Base-by-base conservation (phyloP, 2,113 vertebrate species). In the Eretmochelys imbricata region DNA sequence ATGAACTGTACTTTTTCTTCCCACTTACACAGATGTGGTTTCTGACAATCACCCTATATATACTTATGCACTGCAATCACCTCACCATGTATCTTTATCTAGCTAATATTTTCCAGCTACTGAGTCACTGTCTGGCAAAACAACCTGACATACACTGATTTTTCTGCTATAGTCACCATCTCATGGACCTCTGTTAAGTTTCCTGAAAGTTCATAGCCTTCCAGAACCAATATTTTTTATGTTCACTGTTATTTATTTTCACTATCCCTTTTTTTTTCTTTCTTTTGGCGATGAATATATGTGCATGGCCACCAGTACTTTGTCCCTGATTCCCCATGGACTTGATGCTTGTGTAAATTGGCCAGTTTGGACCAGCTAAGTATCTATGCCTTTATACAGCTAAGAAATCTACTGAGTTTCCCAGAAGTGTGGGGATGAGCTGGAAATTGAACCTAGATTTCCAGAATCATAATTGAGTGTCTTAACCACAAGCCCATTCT, bases 331-430 rank as follows among this genome's bases (percentile, higher is more conserved):
- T 54, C 8, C 59, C 42, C 46, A 51, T 46, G 31, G 31, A 65
- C 14, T 65, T 16, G 7, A 65, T 17, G 14, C 14, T 65, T 7
- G 80, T 89, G 13, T 91, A 80, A 87, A 87, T 31, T 11, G 54
- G 62, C 38, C 20, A 11, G 10, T 35, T 72, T 82, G 31, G 85
- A 35, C 82, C 79, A 89, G 59, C 50, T 29, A 50, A 87, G 91
- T 3, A 1, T 20, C 49, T 72, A 1, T 87, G 13, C 16, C 49
- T 89, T 65, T 5, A 42, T 0, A 0, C 1, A 80, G 69, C 49
- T 84, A 53, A 87, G 87, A 82, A 85, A 80, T 4, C 12, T 16
- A 54, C 79, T 89, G 55, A 93, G 76, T 59, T 69, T 65, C 62
- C 31, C 14, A 17, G 31, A 65, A 65, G 29, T 69, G 35, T 69